A percentile compares a stretch with the other conserved stretches of the same genome.
phyloP scores from a whole-genome alignment of 2,888 invertebrate genomes.

The Mythimna albipuncta region DNA sequence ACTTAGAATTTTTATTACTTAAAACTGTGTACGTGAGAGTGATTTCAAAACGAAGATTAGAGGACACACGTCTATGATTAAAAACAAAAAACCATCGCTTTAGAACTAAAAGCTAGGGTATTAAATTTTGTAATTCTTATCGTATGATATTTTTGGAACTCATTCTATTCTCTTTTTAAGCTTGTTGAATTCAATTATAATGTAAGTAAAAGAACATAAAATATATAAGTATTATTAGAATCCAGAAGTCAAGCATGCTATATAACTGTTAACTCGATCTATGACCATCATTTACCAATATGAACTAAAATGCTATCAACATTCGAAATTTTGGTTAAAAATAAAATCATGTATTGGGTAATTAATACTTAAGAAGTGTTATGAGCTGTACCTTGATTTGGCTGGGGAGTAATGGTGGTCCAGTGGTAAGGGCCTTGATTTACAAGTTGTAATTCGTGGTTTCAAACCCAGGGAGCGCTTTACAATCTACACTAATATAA shows the following conservation, averaged over 20 bases:
- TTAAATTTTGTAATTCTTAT: too few relatives aligned
- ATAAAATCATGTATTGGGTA: too few relatives aligned
- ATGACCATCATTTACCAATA: not conserved
- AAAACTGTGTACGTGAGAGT: slow-evolving; percentile 22
- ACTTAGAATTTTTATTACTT: not conserved
- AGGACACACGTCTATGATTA: not conserved
- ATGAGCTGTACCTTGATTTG: too few relatives aligned
- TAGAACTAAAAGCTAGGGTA: too few relatives aligned
- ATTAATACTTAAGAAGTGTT: too few relatives aligned
- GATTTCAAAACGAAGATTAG: slow-evolving; percentile 18
- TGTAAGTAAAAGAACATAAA: not conserved
- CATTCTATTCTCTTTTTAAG: not conserved
- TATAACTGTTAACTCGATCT: not conserved
- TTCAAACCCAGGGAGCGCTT: too few relatives aligned
- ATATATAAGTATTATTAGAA: not conserved
- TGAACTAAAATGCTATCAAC: not conserved
- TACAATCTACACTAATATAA: too few relatives aligned
- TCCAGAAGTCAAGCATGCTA: not conserved
- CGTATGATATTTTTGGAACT: too few relatives aligned
- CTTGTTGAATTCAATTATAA: not conserved
- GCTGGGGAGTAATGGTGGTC: too few relatives aligned
- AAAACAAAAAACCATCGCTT: too few relatives aligned
- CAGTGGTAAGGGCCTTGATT: too few relatives aligned
- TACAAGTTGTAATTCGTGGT: too few relatives aligned
- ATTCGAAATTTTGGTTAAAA: not conserved